Evolutionary conservation across 2,797 vertebrate genomes (phyloP).

Genomic region (Acropternis orthonyx): DNA sequence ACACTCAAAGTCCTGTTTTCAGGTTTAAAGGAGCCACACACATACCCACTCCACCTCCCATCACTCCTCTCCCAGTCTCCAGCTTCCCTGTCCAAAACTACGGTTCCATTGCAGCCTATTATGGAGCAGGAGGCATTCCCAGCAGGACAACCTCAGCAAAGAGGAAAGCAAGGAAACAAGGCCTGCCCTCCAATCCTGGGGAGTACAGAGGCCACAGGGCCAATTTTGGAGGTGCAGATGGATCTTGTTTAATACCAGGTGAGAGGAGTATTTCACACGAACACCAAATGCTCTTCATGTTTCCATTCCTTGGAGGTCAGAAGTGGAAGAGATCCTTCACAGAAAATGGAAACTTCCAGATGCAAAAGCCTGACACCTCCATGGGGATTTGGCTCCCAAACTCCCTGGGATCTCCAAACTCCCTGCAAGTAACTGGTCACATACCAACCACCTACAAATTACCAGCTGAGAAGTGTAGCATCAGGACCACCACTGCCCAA

Average conservation of each 20-base stretch:
- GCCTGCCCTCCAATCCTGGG: rapidly evolving
- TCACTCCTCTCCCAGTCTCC: background rate
- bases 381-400: background rate
- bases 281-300: rapidly evolving
- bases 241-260: background rate
- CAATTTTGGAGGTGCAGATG: background rate
- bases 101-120: background rate
- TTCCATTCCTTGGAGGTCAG: background rate
- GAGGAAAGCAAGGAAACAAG: background rate
- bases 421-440: background rate
- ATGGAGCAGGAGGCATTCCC: background rate
- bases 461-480: background rate
- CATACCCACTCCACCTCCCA: too few relatives aligned
- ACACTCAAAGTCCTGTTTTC: background rate
- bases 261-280: background rate
- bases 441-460: background rate
- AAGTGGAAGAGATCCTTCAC: background rate
- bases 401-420: background rate
- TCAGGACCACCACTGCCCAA: background rate
- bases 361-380: background rate
- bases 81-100: background rate
- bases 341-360: background rate
- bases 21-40: background rate
- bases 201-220: background rate
- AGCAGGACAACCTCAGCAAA: rapidly evolving